phyloP scores from a whole-genome alignment of 1,140 invertebrate genomes.

The Sitodiplosis mosellana region DNA sequence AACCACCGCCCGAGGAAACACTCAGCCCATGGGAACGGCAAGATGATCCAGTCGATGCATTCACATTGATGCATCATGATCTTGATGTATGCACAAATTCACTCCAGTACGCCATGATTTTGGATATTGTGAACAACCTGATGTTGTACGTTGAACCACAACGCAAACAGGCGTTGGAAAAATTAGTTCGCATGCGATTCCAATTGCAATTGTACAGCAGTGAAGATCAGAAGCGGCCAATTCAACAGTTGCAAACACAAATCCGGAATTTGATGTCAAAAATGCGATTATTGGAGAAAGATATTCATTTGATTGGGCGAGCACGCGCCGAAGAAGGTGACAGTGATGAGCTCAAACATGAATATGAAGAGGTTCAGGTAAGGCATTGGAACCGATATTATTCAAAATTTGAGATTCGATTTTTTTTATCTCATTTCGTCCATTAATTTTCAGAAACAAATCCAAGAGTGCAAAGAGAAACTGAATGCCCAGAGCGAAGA shows the following conservation, averaged over 20 bases:
- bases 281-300: constrained; percentile 67
- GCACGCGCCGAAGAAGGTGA: constrained; percentile 52
- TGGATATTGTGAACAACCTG: constrained; percentile 95
- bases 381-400: constrained; percentile 5
- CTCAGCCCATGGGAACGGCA: constrained; percentile 50
- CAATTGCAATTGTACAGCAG: constrained; percentile 75
- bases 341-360: constrained; percentile 45
- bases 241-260: constrained; percentile 76
- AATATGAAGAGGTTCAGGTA: constrained; percentile 48
- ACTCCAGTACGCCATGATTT: constrained; percentile 83
- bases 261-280: constrained; percentile 65
- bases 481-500: constrained; percentile 77
- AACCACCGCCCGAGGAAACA: constrained; percentile 45
- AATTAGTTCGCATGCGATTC: constrained; percentile 80
- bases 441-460: constrained; percentile 26
- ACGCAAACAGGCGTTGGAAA: constrained; percentile 75
- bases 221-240: constrained; percentile 79
- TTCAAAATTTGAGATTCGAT: too few species aligned
- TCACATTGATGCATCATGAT: constrained; percentile 96
- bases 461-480: constrained; percentile 80
- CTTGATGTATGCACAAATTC: constrained; percentile 95
- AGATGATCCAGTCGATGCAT: constrained; percentile 84
- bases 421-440: neutral
- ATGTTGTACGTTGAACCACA: constrained; percentile 92
- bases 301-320: constrained; percentile 77